Percentiles rank a stretch among this genome's conserved stretches.
phyloP scores from a whole-genome alignment of 2,113 vertebrate genomes.

The Illadopsis cleaveri region DNA sequence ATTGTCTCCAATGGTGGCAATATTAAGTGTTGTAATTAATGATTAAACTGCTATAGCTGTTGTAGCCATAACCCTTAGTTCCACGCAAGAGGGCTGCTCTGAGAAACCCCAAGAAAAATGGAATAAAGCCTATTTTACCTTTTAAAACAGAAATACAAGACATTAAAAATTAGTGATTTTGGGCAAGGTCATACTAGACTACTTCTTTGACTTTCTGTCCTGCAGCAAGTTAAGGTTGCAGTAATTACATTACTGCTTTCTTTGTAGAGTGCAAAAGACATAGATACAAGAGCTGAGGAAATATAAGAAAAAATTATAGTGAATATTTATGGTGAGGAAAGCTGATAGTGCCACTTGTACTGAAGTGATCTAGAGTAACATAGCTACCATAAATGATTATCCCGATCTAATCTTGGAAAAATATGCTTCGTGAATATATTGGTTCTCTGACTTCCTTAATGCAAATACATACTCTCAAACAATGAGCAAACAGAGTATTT shows the following conservation, averaged over 20 bases:
- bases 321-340: neutral
- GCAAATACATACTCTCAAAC: neutral
- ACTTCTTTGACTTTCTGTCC: neutral
- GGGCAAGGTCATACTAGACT: neutral
- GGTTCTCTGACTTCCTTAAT: neutral
- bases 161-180: neutral
- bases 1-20: neutral
- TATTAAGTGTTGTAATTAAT: neutral
- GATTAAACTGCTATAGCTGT: neutral
- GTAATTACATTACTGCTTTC: neutral
- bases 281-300: neutral
- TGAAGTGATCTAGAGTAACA: neutral
- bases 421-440: neutral
- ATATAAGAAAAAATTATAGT: neutral
- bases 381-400: neutral
- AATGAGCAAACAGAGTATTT: neutral
- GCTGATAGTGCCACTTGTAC: neutral
- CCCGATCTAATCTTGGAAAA: neutral
- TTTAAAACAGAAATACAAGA: neutral
- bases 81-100: neutral
- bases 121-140: neutral
- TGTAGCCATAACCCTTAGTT: neutral
- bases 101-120: neutral
- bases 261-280: neutral
- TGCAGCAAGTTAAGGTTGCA: neutral